Base-by-base conservation (phyloP, 1,140 invertebrate species). In the Zaprionus davidi region DNA sequence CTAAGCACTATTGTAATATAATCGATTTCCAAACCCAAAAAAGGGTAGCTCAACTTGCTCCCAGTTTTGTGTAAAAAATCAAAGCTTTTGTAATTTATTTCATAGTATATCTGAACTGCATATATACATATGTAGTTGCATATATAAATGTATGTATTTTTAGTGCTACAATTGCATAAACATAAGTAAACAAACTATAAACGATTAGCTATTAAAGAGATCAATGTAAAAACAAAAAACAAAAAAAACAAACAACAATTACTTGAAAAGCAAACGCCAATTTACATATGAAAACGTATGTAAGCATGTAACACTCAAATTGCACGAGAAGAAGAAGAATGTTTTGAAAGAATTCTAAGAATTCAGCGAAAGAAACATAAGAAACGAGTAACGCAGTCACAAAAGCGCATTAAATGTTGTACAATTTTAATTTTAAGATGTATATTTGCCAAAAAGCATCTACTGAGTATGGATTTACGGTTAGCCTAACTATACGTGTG, bases 11-110 rank as follows among this genome's bases (percentile, higher is more conserved):
- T 84, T 88, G 83, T 87, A 87, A 78, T 71, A 71, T 84, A 87
- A 75, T 78, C 75, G 64, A 71, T 76, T 83, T 74, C 17, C 60
- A 13, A 24, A 36, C 26, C 20, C 26, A 67, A 62, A 68, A 28
- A 64, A 24, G 49, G 28, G 51, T 36, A 55, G 69, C 76, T 34
- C 57, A 59, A 53, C 26, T 24, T 59, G 70, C 73, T 56, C 49
- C 60, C 65, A 31, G 49, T 58, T 73, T 78, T 79, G 81, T 84
- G 85, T 88, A 90, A 78, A 90, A 90, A 90, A 73, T 70, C 82
- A 71, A 74, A 75, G 85, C 85, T 90, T 90, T 90, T 90, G 85
- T 90, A 90, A 90, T 90, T 90, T 90, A 90, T 90, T 90, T 90
- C 85, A 75, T 90, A 90, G 76, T 72, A 64, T 34, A 90, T 77